phyloP scores from a whole-genome alignment of 2,888 invertebrate genomes.

The Acrobasis consociella region DNA sequence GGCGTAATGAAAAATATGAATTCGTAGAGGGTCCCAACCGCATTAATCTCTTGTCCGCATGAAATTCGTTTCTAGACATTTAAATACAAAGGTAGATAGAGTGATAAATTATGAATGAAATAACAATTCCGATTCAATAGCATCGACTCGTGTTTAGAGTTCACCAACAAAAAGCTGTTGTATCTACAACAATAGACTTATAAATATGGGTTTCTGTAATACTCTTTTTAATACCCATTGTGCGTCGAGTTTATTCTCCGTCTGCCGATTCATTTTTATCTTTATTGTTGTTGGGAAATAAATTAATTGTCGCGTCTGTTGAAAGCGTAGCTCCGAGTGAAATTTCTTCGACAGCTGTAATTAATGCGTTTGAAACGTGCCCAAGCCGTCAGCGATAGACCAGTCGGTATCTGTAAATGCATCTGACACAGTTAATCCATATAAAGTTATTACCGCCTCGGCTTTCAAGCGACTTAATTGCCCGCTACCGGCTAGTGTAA shows the following conservation, averaged over 20 bases:
- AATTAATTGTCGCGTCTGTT: conserved; percentile 56
- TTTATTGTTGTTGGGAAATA: conserved; percentile 51
- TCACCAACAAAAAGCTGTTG: conserved; percentile 65
- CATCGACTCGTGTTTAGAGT: conserved; percentile 60
- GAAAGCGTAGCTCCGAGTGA: conserved; percentile 48
- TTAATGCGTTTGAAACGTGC: conserved; percentile 53
- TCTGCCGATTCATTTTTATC: conserved; percentile 55
- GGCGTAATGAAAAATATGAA: conserved; percentile 71
- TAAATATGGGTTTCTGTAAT: conserved; percentile 71
- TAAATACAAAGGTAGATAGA: conserved; percentile 74
- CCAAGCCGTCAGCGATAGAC: conserved; percentile 53
- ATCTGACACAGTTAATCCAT: conserved; percentile 75
- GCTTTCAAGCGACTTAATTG: conserved; percentile 72
- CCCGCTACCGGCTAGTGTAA: conserved; percentile 68
- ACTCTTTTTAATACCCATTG: conserved; percentile 56
- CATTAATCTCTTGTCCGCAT: conserved; percentile 68
- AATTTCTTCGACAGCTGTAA: conserved; percentile 47
- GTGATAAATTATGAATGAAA: conserved; percentile 78
- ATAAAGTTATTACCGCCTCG: conserved; percentile 74
- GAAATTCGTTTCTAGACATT: conserved; percentile 65
- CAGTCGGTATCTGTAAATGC: conserved; percentile 64
- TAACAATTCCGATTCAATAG: conserved; percentile 63
- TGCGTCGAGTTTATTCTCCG: conserved; percentile 44
- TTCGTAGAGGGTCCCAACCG: conserved; percentile 49
- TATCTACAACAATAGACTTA: conserved; percentile 70